Evolutionary conservation across 2,797 vertebrate species (phyloP).

Genomic region (Trachops cirrhosus): DNA sequence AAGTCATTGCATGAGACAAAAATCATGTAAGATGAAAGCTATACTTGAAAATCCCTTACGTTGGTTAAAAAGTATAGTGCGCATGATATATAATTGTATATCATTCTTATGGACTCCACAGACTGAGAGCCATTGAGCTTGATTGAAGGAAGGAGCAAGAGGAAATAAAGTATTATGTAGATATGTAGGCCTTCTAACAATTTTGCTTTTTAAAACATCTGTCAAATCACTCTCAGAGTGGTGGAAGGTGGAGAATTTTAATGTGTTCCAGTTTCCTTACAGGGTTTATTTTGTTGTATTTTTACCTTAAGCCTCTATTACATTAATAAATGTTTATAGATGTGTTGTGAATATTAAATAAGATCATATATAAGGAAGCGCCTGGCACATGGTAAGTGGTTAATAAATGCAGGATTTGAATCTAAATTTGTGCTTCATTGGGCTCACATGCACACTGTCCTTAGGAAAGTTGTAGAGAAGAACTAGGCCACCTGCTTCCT

Average conservation of each 20-base stretch:
- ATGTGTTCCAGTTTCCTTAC: neutral
- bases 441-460: neutral
- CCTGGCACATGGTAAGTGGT: neutral
- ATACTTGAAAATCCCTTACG: neutral
- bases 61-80: constrained; percentile 3
- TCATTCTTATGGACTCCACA: neutral
- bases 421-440: constrained; percentile 23
- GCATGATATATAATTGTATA: neutral
- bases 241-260: neutral
- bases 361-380: neutral
- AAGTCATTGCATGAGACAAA: neutral
- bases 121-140: neutral
- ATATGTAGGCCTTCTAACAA: constrained; percentile 1
- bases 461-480: constrained; percentile 56
- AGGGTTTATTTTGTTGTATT: constrained; percentile 17
- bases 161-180: neutral
- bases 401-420: constrained; percentile 8
- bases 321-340: neutral
- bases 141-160: neutral
- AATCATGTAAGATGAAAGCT: constrained; percentile 20
- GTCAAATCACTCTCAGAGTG: neutral
- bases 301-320: constrained; percentile 18
- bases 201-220: constrained; percentile 48
- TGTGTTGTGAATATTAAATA: constrained; percentile 33
- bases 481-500: constrained; percentile 71